Conservation (phyloP, 1,140 invertebrate genomes). For the Lepidurus arcticus region DNA sequence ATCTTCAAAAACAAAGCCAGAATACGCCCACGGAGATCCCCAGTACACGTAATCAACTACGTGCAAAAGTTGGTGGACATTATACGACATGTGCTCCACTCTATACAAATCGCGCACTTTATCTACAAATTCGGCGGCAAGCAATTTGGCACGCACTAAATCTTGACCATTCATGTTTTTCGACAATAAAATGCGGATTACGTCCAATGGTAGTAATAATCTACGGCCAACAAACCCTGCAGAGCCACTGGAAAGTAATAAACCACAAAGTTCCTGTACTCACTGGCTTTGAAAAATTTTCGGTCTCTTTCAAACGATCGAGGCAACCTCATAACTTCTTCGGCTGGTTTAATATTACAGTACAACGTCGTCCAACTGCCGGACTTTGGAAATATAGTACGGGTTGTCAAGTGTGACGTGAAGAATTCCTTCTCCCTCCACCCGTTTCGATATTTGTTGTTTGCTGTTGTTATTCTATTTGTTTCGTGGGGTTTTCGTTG, state of each 20-base stretch:
- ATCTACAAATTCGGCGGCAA: neutral
- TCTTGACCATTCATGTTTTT: constrained; percentile 24
- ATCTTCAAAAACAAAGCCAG: constrained; percentile 28
- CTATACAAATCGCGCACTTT: constrained; percentile 20
- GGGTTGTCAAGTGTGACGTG: neutral
- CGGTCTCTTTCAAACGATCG: too few relatives aligned
- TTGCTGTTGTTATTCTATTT: too few relatives aligned
- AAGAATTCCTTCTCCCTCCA: neutral
- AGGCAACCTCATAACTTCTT: too few relatives aligned
- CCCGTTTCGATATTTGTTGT: neutral
- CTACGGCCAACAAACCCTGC: too few relatives aligned
- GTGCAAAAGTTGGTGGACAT: constrained; percentile 26
- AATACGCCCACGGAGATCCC: constrained; percentile 28
- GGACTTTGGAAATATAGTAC: too few relatives aligned
- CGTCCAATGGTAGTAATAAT: too few relatives aligned
- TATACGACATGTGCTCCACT: constrained; percentile 25
- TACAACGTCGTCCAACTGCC: too few relatives aligned
- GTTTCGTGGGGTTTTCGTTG: neutral
- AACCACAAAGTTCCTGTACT: too few relatives aligned
- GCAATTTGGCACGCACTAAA: neutral
- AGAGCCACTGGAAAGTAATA: too few relatives aligned
- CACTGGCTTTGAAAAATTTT: too few relatives aligned
- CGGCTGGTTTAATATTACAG: too few relatives aligned
- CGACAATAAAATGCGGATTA: neutral
- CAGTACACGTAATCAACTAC: constrained; percentile 22